Conservation (phyloP, 2,797 vertebrate species). For the Morus bassanus region DNA sequence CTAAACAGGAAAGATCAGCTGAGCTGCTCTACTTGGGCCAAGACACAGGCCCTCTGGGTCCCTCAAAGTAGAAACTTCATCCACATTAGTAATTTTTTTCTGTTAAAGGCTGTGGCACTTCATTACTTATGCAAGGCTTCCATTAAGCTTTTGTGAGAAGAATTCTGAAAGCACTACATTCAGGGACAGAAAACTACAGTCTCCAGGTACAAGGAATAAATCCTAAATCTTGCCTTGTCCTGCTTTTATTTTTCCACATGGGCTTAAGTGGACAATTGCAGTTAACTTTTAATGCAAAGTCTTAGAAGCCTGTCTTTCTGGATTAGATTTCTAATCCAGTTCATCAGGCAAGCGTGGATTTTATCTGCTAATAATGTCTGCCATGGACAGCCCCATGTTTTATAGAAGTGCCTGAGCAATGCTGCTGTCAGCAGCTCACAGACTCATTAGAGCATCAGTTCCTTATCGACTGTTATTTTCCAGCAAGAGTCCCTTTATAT, state of each 20-base stretch:
- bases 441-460: not conserved
- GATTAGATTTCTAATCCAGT: not conserved
- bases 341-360: not conserved
- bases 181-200: not conserved
- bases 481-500: not conserved
- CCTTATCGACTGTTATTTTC: not conserved
- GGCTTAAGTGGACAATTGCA: not conserved
- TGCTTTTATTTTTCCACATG: not conserved
- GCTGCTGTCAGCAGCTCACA: not conserved
- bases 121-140: not conserved
- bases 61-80: not conserved
- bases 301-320: not conserved
- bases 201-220: rapidly evolving
- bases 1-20: not conserved
- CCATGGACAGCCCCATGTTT: not conserved
- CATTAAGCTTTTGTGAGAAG: not conserved
- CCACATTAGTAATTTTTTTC: not conserved
- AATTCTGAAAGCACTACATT: not conserved
- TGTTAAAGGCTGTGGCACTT: not conserved
- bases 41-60: not conserved
- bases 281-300: not conserved
- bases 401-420: not conserved
- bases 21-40: not conserved
- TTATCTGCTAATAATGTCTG: not conserved
- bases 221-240: not conserved